phyloP scores from a whole-genome alignment of 2,888 invertebrate species.

The Pedicia rivosa region DNA sequence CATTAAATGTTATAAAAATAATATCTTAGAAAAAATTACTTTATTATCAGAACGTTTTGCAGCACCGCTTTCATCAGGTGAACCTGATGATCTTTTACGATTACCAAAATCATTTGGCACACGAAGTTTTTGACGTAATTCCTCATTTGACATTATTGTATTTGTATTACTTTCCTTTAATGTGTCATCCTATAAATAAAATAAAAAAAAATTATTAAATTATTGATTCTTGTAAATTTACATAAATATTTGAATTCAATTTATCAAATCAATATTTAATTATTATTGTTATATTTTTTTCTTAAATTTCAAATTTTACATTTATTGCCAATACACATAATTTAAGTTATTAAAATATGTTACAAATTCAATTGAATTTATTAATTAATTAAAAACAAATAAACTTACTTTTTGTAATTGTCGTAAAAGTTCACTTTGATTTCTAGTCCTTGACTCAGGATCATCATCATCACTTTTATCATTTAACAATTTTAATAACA shows the following conservation, averaged over 20 bases:
- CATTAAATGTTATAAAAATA: too few relatives aligned
- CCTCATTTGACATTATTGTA: conserved; percentile 27
- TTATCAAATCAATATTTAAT: too few relatives aligned
- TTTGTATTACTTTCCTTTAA: conserved; percentile 19
- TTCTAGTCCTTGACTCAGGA: conserved; percentile 33
- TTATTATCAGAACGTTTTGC: conserved; percentile 28
- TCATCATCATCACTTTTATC: conserved; percentile 69
- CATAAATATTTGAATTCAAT: background rate
- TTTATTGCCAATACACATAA: too few relatives aligned
- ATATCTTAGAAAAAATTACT: conserved; percentile 1
- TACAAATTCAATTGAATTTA: too few relatives aligned
- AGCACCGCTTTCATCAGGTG: conserved; percentile 35
- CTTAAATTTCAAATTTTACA: too few relatives aligned
- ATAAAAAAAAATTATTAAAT: background rate
- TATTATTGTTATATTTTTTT: too few relatives aligned
- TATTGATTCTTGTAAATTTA: background rate
- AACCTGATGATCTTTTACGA: conserved; percentile 46
- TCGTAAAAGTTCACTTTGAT: conserved; percentile 37
- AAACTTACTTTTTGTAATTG: conserved; percentile 30
- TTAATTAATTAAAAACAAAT: too few relatives aligned
- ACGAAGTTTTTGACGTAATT: conserved; percentile 27
- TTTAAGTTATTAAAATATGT: too few relatives aligned
- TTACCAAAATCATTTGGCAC: conserved; percentile 22
- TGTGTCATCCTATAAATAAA: conserved; percentile 19
- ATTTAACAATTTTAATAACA: conserved; percentile 49